Conservation (phyloP, 1,140 invertebrate genomes). For the Delia radicum region DNA sequence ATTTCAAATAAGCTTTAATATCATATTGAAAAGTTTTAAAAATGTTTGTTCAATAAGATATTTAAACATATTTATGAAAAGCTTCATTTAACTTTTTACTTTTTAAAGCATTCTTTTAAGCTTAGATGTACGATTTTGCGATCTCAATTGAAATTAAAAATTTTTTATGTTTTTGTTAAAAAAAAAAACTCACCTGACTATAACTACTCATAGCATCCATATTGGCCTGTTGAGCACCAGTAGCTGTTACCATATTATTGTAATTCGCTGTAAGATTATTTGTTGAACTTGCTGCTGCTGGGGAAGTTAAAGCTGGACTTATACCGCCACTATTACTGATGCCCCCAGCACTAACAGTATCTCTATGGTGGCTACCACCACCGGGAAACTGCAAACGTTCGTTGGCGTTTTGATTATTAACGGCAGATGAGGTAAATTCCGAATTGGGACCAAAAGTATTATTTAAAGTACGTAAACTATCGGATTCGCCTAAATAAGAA, state of each 20-base stretch:
- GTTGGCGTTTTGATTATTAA: not conserved
- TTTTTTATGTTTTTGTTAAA: too few species aligned
- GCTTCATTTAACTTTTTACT: too few species aligned
- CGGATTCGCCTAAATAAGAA: slow-evolving; percentile 30
- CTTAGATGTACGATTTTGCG: too few species aligned
- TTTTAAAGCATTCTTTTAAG: too few species aligned
- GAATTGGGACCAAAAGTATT: slow-evolving; percentile 53
- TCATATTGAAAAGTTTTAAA: too few species aligned
- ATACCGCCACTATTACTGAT: not conserved
- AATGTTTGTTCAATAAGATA: too few species aligned
- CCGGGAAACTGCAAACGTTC: slow-evolving; percentile 27
- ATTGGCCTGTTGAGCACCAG: slow-evolving; percentile 32
- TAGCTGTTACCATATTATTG: slow-evolving; percentile 37
- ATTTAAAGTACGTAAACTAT: slow-evolving; percentile 52
- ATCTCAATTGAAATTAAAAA: too few species aligned
- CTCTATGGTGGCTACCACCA: slow-evolving; percentile 45
- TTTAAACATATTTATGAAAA: too few species aligned
- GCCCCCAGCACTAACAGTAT: slow-evolving; percentile 25
- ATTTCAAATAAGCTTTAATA: too few species aligned
- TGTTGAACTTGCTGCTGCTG: slow-evolving; percentile 37
- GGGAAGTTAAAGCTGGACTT: slow-evolving; percentile 46
- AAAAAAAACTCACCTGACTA: slow-evolving; percentile 42
- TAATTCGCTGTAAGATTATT: slow-evolving; percentile 34
- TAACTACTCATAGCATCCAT: slow-evolving; percentile 55
- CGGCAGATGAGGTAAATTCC: slow-evolving; percentile 41